These are phyloP conservation scores for Notocelia uddmanniana DNA, from an alignment of 2,888 invertebrate genomes.

Conservation along the genomic window DNA sequence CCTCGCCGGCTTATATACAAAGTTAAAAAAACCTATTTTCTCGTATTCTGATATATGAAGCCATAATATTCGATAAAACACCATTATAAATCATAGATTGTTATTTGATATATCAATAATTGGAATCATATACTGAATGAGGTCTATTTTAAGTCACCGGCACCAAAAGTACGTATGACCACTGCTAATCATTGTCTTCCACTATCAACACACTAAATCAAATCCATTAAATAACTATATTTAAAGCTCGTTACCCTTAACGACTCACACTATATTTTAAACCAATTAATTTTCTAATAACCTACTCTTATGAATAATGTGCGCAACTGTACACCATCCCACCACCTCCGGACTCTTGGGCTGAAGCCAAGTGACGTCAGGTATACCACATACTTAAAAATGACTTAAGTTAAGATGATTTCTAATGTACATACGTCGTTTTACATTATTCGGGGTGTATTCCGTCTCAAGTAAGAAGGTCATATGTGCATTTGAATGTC, in stretches of 20 bases:
- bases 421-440: constrained; percentile 7
- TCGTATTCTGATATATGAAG: too few relatives aligned
- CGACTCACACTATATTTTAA: constrained; percentile 38
- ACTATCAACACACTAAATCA: constrained; percentile 19
- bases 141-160: too few relatives aligned
- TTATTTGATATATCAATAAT: too few relatives aligned
- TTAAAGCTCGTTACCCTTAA: constrained; percentile 32
- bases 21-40: too few relatives aligned
- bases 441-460: neutral
- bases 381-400: constrained; percentile 11
- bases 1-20: too few relatives aligned
- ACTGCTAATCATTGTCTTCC: neutral
- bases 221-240: constrained; percentile 18
- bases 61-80: too few relatives aligned
- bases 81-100: too few relatives aligned
- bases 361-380: constrained; percentile 44
- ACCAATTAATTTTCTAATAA: constrained; percentile 41
- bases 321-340: constrained; percentile 44
- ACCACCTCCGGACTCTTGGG: constrained; percentile 40
- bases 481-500: neutral
- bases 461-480: neutral
- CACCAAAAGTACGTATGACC: too few relatives aligned
- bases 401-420: neutral
- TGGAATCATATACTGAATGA: too few relatives aligned
- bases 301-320: constrained; percentile 29